Base-by-base conservation (phyloP, 1,140 invertebrate species). In the Amphibalanus amphitrite region DNA sequence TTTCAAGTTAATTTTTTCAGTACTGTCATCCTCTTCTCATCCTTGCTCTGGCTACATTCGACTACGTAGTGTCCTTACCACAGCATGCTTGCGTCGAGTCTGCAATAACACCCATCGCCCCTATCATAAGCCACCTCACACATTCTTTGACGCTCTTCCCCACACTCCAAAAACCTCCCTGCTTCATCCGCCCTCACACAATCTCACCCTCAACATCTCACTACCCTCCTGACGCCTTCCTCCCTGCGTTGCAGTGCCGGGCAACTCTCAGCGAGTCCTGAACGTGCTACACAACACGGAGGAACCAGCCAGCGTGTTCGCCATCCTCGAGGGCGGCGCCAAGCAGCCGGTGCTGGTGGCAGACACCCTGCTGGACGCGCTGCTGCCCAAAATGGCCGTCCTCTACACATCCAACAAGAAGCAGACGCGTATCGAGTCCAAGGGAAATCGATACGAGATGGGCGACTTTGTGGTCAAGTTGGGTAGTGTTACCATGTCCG, bases 211-310 rank as follows among this genome's bases (percentile, higher is more conserved):
- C n/a, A n/a, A n/a, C n/a, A n/a, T n/a, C n/a, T n/a, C n/a, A n/a
- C n/a, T n/a, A n/a, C n/a, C n/a, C n/a, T n/a, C n/a, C n/a, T n/a
- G n/a, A 38, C 33, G 33, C 4, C 15, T 38, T 38, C 33, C 33
- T 38, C 15, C 33, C 33, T 4, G 64, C 26, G n/a, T n/a, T 6
- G 64, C 64, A 65, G 64, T 65, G 64, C 64, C 64, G 3, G 64
- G 64, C 64, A 65, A 65, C 26, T 23, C 23, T n/a, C 87, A 65
- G 64, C 64, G 90, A 76, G 89, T 88, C 0, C 87, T 97, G 0
- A 91, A 97, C 80, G 88, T 97, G 23, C 82, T 97, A 0, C 93
- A 97, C 80, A 94, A 97, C 81, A 95, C 91, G 0, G 95, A 98
- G 79, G 91, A 95, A 77, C 95, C 95, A 0, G 92, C 92, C 0